These are phyloP conservation scores for Neolamprologus kungweensis DNA, from an alignment of 2,113 vertebrate species.

Conservation along the genomic window DNA sequence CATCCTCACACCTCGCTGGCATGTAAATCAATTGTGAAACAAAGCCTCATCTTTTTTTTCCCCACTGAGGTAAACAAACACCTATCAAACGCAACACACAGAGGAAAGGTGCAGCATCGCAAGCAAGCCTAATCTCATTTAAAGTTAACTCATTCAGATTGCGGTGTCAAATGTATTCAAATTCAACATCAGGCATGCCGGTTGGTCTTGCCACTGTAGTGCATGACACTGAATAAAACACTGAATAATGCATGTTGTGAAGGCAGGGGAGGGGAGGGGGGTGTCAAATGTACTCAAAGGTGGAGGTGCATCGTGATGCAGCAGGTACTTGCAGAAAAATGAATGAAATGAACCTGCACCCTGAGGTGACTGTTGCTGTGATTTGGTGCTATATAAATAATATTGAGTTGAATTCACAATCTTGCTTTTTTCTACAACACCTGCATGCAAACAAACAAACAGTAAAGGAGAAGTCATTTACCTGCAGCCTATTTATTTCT, in stretches of 20 bases:
- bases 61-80: constrained; percentile 30
- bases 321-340: neutral
- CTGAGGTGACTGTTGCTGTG: neutral
- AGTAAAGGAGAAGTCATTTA: neutral
- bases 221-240: constrained; percentile 45
- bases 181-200: constrained; percentile 26
- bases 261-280: neutral
- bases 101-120: neutral
- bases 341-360: neutral
- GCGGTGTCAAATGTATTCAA: constrained; percentile 50
- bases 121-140: constrained; percentile 27
- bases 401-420: neutral
- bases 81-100: constrained; percentile 22
- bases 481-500: neutral
- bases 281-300: neutral
- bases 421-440: neutral
- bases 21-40: constrained; percentile 42
- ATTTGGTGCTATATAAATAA: neutral
- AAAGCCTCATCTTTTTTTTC: neutral
- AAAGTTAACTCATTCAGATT: neutral
- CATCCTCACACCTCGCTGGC: neutral
- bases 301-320: neutral
- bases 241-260: neutral
- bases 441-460: neutral
- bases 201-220: neutral